These are phyloP conservation scores for Amazonetta brasiliensis DNA, from an alignment of 2,797 vertebrate species.

Conservation along the genomic window DNA sequence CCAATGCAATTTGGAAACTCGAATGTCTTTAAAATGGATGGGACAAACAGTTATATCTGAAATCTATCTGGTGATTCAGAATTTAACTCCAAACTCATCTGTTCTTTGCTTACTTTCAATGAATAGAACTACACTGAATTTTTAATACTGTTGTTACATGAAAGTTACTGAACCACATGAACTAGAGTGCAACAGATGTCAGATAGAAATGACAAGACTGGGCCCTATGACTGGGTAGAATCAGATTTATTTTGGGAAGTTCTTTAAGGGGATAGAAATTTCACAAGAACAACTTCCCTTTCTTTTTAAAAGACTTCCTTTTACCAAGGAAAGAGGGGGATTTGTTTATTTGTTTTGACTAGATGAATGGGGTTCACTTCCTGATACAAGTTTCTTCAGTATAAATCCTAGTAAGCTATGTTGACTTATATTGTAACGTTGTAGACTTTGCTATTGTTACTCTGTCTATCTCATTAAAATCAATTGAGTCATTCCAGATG, in stretches of 20 bases:
- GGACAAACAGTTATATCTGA: background rate
- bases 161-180: background rate
- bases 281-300: background rate
- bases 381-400: background rate
- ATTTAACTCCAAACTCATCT: background rate
- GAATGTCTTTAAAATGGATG: background rate
- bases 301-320: background rate
- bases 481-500: background rate
- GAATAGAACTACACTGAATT: background rate
- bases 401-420: background rate
- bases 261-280: background rate
- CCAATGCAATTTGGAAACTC: background rate
- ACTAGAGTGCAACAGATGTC: rapidly evolving
- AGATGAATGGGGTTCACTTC: rapidly evolving
- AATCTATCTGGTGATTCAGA: background rate
- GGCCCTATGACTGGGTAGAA: background rate
- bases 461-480: background rate
- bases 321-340: background rate
- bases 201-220: background rate
- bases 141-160: background rate
- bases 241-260: background rate
- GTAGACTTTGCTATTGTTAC: background rate
- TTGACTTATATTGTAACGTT: background rate
- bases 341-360: background rate
- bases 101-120: background rate